Evolutionary conservation across 2,888 invertebrate genomes (phyloP).

Genomic region (Eupithecia subfuscata): DNA sequence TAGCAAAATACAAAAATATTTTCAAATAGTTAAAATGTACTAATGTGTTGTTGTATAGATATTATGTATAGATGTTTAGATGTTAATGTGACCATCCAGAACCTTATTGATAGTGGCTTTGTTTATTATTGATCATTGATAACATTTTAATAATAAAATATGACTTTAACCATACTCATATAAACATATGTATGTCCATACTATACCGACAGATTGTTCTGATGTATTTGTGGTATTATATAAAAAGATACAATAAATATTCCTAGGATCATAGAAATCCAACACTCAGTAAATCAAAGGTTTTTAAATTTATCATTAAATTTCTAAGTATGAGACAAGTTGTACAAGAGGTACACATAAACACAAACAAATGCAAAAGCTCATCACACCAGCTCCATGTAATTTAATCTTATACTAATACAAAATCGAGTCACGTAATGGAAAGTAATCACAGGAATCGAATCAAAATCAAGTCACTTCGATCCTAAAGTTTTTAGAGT

Average conservation of each 20-base stretch:
- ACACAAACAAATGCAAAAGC: neutral
- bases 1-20: conserved; percentile 68
- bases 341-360: neutral
- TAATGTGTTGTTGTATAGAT: conserved; percentile 72
- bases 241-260: neutral
- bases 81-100: conserved; percentile 48
- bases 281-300: neutral
- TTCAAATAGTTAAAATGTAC: conserved; percentile 64
- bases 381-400: neutral
- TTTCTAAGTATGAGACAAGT: neutral
- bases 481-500: neutral
- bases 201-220: neutral
- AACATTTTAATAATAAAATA: neutral
- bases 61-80: conserved; percentile 59
- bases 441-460: neutral
- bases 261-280: neutral
- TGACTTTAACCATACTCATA: too few species aligned
- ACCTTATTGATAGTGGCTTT: conserved; percentile 48
- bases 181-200: too few species aligned
- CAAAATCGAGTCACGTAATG: conserved; percentile 5
- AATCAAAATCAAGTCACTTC: conserved; percentile 1
- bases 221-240: neutral
- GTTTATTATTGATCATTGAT: conserved; percentile 3
- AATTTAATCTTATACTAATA: neutral
- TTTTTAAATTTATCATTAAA: neutral